Base-by-base conservation (phyloP, 1,140 invertebrate genomes). In the Caenorhabditis latens region DNA sequence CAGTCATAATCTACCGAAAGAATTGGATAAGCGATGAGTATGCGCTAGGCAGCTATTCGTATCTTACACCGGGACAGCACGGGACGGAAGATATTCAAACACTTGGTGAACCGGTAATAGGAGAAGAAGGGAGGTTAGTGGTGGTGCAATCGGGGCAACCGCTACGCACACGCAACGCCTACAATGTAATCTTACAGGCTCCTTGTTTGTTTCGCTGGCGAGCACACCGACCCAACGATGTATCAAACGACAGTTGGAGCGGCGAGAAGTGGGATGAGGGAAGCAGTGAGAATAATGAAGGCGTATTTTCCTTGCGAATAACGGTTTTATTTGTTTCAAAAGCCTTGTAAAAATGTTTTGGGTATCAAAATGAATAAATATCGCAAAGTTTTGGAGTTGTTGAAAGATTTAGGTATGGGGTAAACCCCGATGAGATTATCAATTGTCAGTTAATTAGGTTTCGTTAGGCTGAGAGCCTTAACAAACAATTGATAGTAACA, bases 231-330 rank as follows among this genome's bases (percentile, higher is more conserved):
- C 55, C 40, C 83, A 14, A 57, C 55, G 3, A 88, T 89, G 86
- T 89, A 89, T 24, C 88, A 89, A 24, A 89, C 88, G 24, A 88
- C 87, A 4, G 83, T 88, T 16, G 88, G 88, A 24, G 88, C 88
- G n/a, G 83, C 53, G n/a, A 55, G 83, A 21, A 84, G 82, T 43
- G 88, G 88, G 9, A 32, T 75, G 8, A 11, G 87, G 6, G 88
- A 89, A 82, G 88, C 88, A 2, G 42, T 40, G 9, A 50, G 88
- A 46, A 84, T 89, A 7, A 19, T 42, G 8, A 84, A 83, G 9
- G 57, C 57, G 19, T 58, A 14, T 53, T 58, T 21, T 32, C 32
- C 32, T 32, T 58, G 57, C 57, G 57, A 58, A 58, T n/a, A n/a
- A 58, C 14, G 8, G 16, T n/a, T 58, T 58, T 58, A 58, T 58